Base-by-base conservation (phyloP, 2,113 vertebrate genomes). In the Gymnocephalus cernua region DNA sequence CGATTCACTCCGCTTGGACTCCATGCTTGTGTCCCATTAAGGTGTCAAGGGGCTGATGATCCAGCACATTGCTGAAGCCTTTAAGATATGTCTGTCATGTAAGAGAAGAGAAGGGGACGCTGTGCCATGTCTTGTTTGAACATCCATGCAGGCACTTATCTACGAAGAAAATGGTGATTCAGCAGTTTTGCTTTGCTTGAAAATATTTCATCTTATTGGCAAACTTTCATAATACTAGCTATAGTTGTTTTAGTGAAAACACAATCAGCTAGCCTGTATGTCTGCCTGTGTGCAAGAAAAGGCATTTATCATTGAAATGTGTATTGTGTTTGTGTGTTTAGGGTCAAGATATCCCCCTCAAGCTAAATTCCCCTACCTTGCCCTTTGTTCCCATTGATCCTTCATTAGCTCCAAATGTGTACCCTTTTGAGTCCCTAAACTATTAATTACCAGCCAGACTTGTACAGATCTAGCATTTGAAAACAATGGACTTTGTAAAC, bases 331-430 rank as follows among this genome's bases (percentile, higher is more conserved):
- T 48, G 27, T 21, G 3, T 63, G n/a, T 77, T 76, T 38, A 19
- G 10, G 23, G 19, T 47, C 8, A n/a, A 56, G 35, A 56, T 48
- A 41, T 63, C 69, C 2, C 16, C 21, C 32, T 48, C 9, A 67
- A 72, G 29, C 67, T 66, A 53, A 85, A 59, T 71, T 70, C 76
- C 15, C 19, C 16, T 58, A 6, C 19, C 54, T 63, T 79, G 66
- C 58, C 56, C 77, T 41, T 82, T 76, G 51, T 68, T 56, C 51
- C 2, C 61, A 5, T 69, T 63, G 44, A 82, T 86, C 61, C 7
- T 69, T 63, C 50, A 82, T 86, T 14, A 77, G 63, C 53, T 67
- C 0, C 0, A 80, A 84, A 67, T 80, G 21, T 74, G 57, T 73
- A 15, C 25, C 44, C n/a, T 44, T 45, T 57, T 71, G 50, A 75